phyloP scores from a whole-genome alignment of 2,888 invertebrate species.

The Thymelicus acteon region DNA sequence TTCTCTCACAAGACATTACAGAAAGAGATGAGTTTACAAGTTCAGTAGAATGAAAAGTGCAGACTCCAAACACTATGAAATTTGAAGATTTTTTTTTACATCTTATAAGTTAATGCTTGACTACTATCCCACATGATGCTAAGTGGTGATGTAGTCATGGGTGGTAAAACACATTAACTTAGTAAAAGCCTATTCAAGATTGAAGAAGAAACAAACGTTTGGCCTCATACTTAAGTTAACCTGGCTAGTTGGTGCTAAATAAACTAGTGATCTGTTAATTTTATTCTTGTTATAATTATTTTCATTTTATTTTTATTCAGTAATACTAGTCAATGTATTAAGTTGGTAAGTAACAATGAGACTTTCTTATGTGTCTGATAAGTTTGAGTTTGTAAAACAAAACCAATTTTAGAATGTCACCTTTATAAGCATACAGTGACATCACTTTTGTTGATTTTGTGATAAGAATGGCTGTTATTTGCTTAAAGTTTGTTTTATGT shows the following conservation, averaged over 20 bases:
- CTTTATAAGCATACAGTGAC: neutral
- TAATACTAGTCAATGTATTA: neutral
- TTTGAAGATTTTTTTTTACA: no score
- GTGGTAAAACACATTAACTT: no score
- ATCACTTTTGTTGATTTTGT: constrained; percentile 25
- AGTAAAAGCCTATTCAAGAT: no score
- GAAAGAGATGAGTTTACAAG: no score
- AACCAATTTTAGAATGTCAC: neutral
- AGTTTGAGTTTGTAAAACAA: neutral
- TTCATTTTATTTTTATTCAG: neutral
- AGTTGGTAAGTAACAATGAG: neutral
- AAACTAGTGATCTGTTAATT: neutral
- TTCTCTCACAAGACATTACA: no score
- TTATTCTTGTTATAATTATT: neutral
- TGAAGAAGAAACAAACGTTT: no score
- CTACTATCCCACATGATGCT: no score
- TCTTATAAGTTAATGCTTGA: no score
- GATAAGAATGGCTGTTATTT: constrained; percentile 41
- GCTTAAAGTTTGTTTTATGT: constrained; percentile 10
- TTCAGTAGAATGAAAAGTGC: no score
- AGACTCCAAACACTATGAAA: no score
- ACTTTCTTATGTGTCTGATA: neutral
- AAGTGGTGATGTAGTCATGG: no score
- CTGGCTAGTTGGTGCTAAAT: neutral
- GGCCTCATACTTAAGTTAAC: neutral